phyloP scores from a whole-genome alignment of 2,888 invertebrate genomes.

The Petrolisthes cinctipes region DNA sequence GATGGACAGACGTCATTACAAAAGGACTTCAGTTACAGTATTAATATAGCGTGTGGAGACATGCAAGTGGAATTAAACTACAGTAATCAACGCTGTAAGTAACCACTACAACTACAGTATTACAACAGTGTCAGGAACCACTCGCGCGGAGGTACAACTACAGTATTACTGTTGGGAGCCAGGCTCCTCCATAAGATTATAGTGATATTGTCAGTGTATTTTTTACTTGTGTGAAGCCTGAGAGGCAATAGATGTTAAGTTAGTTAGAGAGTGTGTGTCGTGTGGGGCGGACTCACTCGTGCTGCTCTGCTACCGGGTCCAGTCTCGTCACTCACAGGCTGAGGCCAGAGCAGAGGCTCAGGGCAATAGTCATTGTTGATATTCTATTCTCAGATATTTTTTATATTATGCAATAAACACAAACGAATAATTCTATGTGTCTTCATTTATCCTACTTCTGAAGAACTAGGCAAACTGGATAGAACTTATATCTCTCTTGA shows the following conservation, averaged over 20 bases:
- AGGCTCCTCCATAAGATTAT: not conserved
- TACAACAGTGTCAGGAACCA: conserved; percentile 4
- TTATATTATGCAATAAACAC: conserved; percentile 11
- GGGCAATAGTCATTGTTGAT: conserved; percentile 16
- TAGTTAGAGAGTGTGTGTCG: not conserved
- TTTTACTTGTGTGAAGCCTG: conserved; percentile 1
- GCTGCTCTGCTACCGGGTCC: not conserved
- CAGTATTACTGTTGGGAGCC: conserved; percentile 12
- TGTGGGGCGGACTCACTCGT: not conserved
- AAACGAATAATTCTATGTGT: not conserved
- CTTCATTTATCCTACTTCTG: no score
- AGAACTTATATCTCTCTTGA: no score
- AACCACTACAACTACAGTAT: not conserved
- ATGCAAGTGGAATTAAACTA: not conserved
- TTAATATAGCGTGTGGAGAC: not conserved
- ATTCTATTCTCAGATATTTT: conserved; percentile 8
- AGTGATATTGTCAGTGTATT: conserved; percentile 3
- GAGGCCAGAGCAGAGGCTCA: not conserved
- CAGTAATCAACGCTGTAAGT: not conserved
- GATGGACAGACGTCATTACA: not conserved
- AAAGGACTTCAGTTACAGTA: not conserved
- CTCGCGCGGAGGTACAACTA: not conserved
- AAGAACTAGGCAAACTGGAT: no score
- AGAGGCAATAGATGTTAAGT: conserved; percentile 3
- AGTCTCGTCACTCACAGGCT: not conserved